Percentiles rank a stretch among this genome's conserved stretches.
phyloP scores from a whole-genome alignment of 53 echinoderm and acorn worm genomes.

The Crossaster papposus region DNA sequence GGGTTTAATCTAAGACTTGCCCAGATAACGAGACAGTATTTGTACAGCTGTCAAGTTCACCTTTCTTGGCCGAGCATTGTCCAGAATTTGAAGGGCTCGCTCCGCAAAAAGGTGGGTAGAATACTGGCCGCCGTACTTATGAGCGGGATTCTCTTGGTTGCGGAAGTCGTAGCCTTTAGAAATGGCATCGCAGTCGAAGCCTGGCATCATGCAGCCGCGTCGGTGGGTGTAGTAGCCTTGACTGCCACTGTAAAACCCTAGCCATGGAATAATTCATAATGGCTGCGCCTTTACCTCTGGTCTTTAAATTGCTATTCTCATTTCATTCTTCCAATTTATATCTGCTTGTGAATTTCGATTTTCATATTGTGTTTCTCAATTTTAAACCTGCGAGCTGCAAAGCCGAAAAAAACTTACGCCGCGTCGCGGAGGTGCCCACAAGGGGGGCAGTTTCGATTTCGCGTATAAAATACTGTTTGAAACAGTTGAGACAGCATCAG shows the following conservation, averaged over 20 bases:
- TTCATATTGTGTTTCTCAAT: too few relatives aligned
- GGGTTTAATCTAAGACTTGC: neutral
- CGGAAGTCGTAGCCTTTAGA: conserved; percentile 76
- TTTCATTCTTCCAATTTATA: too few relatives aligned
- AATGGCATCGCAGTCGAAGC: conserved; percentile 51
- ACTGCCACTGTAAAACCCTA: conserved; percentile 83
- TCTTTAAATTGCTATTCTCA: too few relatives aligned
- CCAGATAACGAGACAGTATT: neutral
- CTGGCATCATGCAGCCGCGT: conserved; percentile 31
- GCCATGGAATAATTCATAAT: neutral
- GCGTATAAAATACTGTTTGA: too few relatives aligned
- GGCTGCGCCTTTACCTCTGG: too few relatives aligned
- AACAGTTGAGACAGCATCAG: too few relatives aligned
- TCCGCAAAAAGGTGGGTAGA: conserved; percentile 75
- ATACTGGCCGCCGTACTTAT: conserved; percentile 52
- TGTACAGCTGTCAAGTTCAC: conserved; percentile 17
- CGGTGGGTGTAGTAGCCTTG: conserved; percentile 74
- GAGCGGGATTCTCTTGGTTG: conserved; percentile 44
- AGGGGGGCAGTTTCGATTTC: too few relatives aligned
- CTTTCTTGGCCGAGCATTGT: conserved; percentile 66
- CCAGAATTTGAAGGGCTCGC: conserved; percentile 65
- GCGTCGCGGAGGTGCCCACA: too few relatives aligned
- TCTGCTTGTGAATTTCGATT: too few relatives aligned
- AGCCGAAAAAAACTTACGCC: too few relatives aligned
- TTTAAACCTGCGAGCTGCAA: too few relatives aligned